A percentile compares a stretch with the other conserved stretches of the same genome.
These are phyloP conservation scores for Electrophaes corylata DNA, from an alignment of 2,888 invertebrate genomes.

Conservation along the genomic window DNA sequence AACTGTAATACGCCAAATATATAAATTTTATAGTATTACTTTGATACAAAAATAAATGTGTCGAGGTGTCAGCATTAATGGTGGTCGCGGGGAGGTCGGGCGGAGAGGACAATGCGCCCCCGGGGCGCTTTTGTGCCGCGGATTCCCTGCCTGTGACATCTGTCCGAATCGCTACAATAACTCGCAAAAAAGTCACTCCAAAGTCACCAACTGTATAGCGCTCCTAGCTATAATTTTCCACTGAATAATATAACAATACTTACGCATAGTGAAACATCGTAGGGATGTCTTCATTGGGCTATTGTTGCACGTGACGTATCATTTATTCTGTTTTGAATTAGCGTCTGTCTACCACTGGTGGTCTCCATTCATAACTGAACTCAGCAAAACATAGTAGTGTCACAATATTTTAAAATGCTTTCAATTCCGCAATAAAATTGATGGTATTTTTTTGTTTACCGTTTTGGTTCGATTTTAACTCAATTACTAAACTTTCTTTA, in stretches of 20 bases:
- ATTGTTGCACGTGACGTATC: conserved; percentile 75
- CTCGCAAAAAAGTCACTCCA: conserved; percentile 79
- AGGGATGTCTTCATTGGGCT: conserved; percentile 70
- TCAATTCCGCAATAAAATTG: conserved; percentile 58
- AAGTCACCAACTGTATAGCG: conserved; percentile 73
- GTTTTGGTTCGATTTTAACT: neutral
- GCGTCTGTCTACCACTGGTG: conserved; percentile 63
- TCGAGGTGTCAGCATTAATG: conserved; percentile 80
- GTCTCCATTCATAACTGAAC: conserved; percentile 52
- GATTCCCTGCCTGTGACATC: conserved; percentile 80
- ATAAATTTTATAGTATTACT: conserved; percentile 75
- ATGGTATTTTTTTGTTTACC: conserved; percentile 34
- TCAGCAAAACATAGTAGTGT: conserved; percentile 48
- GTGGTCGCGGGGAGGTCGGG: conserved; percentile 67
- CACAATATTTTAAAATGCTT: conserved; percentile 72
- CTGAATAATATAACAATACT: conserved; percentile 66
- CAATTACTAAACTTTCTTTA: neutral
- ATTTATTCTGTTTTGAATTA: conserved; percentile 70
- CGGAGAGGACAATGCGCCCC: conserved; percentile 75
- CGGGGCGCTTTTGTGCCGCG: conserved; percentile 76
- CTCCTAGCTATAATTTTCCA: conserved; percentile 68
- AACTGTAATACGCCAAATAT: conserved; percentile 71
- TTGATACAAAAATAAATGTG: conserved; percentile 74
- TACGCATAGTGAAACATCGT: conserved; percentile 47
- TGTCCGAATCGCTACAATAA: conserved; percentile 82